Percentiles rank a stretch among this genome's conserved stretches.
Evolutionary conservation across 2,797 vertebrate genomes (phyloP).

Genomic region (Gallirallus australis): DNA sequence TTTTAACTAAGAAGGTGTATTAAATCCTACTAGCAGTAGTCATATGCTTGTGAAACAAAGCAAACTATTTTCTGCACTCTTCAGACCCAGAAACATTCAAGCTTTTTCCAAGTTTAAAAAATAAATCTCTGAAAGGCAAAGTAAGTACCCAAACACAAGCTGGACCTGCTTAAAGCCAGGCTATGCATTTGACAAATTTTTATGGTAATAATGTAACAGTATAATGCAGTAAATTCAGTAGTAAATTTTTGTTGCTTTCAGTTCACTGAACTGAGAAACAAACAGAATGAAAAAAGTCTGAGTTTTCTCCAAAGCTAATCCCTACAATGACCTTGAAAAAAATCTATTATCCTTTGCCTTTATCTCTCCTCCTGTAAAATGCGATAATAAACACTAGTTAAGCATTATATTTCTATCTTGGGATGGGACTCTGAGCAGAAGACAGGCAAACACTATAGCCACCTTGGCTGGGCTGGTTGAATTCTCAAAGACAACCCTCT

Average conservation of each 20-base stretch:
- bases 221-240: background rate
- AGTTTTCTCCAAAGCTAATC: background rate
- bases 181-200: background rate
- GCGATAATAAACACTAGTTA: constrained; percentile 9
- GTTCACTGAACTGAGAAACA: constrained; percentile 22
- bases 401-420: background rate
- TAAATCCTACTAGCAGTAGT: background rate
- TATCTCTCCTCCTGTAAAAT: constrained; percentile 13
- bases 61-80: background rate
- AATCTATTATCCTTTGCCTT: constrained; percentile 6
- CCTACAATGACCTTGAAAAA: constrained; percentile 16
- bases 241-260: background rate
- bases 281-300: background rate
- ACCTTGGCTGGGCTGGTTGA: background rate
- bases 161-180: background rate
- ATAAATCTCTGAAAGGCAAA: background rate
- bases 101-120: background rate
- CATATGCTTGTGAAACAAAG: background rate
- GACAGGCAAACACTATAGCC: background rate
- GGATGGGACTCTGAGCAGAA: background rate
- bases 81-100: background rate
- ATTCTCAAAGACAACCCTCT: background rate
- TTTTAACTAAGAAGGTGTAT: background rate
- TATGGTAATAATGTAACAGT: background rate
- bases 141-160: background rate